A percentile compares a stretch with the other conserved stretches of the same genome.
Conservation (phyloP, 2,113 vertebrate species). For the Psilopogon haemacephalus region DNA sequence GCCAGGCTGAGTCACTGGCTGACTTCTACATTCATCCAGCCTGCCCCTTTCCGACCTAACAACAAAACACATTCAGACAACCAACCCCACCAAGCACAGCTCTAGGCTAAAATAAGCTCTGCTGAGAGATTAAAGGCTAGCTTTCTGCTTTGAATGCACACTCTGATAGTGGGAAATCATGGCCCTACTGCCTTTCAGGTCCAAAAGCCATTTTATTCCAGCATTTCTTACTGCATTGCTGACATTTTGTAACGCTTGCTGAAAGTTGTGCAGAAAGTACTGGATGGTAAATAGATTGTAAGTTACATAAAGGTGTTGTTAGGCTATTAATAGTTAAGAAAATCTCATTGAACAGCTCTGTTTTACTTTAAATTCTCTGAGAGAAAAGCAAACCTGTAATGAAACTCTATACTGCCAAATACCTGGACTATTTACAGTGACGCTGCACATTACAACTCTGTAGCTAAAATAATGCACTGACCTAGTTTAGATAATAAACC, state of each 20-base stretch:
- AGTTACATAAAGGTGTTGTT: not conserved
- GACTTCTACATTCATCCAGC: constrained; percentile 8
- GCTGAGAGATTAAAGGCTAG: constrained; percentile 40
- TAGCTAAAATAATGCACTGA: constrained; percentile 26
- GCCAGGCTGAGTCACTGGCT: constrained; percentile 43
- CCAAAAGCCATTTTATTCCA: not conserved
- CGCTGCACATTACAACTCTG: not conserved
- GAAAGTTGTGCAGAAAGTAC: not conserved
- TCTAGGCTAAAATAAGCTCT: constrained; percentile 54
- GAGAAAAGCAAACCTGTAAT: not conserved
- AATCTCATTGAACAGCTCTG: not conserved
- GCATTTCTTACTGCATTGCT: not conserved
- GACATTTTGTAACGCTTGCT: not conserved
- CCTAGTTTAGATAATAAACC: constrained; percentile 35
- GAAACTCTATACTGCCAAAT: not conserved
- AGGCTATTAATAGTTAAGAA: not conserved
- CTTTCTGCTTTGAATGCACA: constrained; percentile 3
- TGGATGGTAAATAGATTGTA: not conserved
- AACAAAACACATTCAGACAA: constrained; percentile 40
- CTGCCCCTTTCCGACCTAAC: constrained; percentile 36
- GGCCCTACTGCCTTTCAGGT: not conserved
- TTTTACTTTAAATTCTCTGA: not conserved
- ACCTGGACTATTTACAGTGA: not conserved
- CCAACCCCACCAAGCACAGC: constrained; percentile 42
- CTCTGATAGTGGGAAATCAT: constrained; percentile 8